phyloP scores from a whole-genome alignment of 2,888 invertebrate species.

The Xanthia icteritia region DNA sequence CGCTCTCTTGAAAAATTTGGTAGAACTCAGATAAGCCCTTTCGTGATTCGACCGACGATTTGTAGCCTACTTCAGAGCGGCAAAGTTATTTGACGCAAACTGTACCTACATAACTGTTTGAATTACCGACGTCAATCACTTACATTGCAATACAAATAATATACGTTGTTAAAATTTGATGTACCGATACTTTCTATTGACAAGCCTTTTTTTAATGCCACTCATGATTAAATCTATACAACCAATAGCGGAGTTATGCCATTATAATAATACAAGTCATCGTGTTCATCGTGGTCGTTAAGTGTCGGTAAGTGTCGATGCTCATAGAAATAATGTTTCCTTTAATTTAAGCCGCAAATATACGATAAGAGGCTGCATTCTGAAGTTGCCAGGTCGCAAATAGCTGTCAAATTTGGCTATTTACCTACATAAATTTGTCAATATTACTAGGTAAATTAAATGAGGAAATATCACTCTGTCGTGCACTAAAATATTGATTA shows the following conservation, averaged over 20 bases:
- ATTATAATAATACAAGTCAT: constrained; percentile 34
- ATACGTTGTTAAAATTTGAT: constrained; percentile 5
- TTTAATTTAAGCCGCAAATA: background rate
- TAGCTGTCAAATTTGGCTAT: background rate
- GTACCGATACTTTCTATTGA: constrained; percentile 37
- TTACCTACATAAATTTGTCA: too few species aligned
- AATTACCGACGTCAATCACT: constrained; percentile 7
- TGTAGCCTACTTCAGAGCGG: too few species aligned
- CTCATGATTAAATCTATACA: constrained; percentile 27
- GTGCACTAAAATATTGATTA: background rate
- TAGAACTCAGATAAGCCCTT: too few species aligned
- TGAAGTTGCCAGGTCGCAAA: background rate
- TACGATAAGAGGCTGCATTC: background rate
- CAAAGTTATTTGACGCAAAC: too few species aligned
- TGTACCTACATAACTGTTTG: too few species aligned
- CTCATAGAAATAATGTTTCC: background rate
- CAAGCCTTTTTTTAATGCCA: constrained; percentile 10
- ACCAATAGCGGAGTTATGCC: background rate
- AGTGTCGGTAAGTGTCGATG: background rate
- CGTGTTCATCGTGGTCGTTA: background rate
- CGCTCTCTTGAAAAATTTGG: too few species aligned
- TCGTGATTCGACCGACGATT: too few species aligned
- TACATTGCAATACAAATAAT: constrained; percentile 18
- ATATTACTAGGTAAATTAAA: background rate
- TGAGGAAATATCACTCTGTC: background rate